Conservation (phyloP, 2,888 invertebrate species). For the Caenorhabditis angaria region DNA sequence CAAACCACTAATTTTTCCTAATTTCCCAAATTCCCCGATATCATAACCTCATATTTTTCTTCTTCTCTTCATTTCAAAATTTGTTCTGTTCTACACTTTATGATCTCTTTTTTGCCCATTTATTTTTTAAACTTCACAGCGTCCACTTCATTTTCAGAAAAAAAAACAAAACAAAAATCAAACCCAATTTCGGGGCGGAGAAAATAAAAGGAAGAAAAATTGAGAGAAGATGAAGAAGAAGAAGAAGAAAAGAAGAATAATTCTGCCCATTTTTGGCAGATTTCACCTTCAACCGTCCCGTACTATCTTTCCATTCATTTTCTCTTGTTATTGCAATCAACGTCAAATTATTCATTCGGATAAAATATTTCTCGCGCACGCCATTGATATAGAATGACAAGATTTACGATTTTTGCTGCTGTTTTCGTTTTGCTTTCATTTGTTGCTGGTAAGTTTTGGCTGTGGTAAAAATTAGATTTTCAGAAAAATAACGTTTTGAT, state of each 20-base stretch:
- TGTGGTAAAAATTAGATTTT: background rate
- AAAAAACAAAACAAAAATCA: too few relatives aligned
- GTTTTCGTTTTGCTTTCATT: background rate
- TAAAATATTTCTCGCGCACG: background rate
- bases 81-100: too few relatives aligned
- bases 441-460: background rate
- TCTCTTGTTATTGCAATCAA: background rate
- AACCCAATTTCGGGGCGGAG: too few relatives aligned
- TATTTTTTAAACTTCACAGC: too few relatives aligned
- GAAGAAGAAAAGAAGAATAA: background rate
- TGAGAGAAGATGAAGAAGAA: too few relatives aligned
- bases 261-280: background rate
- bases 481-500: background rate
- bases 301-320: background rate
- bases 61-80: too few relatives aligned
- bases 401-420: background rate
- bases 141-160: too few relatives aligned
- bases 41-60: too few relatives aligned
- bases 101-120: too few relatives aligned
- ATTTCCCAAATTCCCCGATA: too few relatives aligned
- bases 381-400: background rate
- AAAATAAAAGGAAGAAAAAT: background rate
- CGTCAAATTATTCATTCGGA: slow-evolving; percentile 4
- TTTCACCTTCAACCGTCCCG: background rate
- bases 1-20: too few relatives aligned